Evolutionary conservation across 2,888 invertebrate genomes (phyloP), one percentile per base, ranked within the genome.

Genomic region (Lasioglossum morio): DNA sequence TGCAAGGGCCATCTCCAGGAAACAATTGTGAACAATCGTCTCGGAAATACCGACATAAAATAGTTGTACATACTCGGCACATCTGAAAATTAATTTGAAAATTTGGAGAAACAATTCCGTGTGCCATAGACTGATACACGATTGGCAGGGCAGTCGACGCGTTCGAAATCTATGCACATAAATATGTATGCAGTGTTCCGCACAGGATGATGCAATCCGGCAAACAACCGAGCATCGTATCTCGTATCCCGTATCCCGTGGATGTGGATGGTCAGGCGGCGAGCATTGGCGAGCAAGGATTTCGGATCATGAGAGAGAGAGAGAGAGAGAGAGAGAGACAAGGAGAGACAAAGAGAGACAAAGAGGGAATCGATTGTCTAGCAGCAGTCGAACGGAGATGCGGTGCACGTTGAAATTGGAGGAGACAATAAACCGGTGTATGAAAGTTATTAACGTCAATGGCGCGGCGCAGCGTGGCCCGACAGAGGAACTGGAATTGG

Each of bases 371-470:
- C 46, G 23, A n/a, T 66, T 34, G 34, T 12, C 43, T 8, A 14
- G 43, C 46, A 14, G 43, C 46, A 27, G 34, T 16, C 27, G 69
- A 27, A 69, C 69, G 14, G 5, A 14, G 34, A 7, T 34, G 48
- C 8, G 23, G 23, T 23, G 10, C 46, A 23, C 30, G 1, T 40
- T 23, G 23, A 30, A 37, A 63, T 60, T 30, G 23, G 34, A 30
- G 30, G 14, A 23, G 72, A n/a, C 34, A 37, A 43, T 40, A 69
- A 77, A 19, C 19, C 27, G 53, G 16, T 19, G 40, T 57, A 37
- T 19, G 53, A 70, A 34, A 69, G 77, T 30, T 40, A 40, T 75
- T 74, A 79, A 23, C n/a, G 46, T 48, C 37, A 23, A 37, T 75
- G n/a, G n/a, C n/a, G n/a, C n/a, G n/a, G 63, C 43, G 43, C 3